phyloP scores from a whole-genome alignment of 1,140 invertebrate species.

The Camponotus vicinus region DNA sequence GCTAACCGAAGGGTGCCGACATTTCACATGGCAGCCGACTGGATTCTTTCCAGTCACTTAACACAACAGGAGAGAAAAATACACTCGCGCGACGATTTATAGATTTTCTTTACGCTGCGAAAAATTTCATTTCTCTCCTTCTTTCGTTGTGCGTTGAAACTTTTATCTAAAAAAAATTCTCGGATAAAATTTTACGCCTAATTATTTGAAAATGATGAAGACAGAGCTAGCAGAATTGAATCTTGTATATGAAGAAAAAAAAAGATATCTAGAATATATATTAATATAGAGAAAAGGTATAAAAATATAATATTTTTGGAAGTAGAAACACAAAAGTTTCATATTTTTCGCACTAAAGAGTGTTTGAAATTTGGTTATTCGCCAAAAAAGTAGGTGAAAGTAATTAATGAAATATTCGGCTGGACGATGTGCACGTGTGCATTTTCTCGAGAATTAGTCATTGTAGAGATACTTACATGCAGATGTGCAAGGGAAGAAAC shows the following conservation, averaged over 20 bases:
- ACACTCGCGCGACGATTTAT: conserved; percentile 51
- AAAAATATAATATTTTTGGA: background rate
- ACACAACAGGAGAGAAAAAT: conserved; percentile 44
- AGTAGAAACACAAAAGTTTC: background rate
- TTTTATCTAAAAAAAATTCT: background rate
- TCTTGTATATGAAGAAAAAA: background rate
- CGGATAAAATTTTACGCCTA: conserved; percentile 5
- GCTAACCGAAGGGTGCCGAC: conserved; percentile 23
- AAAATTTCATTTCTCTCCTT: conserved; percentile 40
- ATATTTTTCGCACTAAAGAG: background rate
- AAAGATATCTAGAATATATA: background rate
- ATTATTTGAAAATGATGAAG: conserved; percentile 32
- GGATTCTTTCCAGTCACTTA: conserved; percentile 60
- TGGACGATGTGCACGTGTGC: background rate
- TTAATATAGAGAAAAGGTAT: background rate
- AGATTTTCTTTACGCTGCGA: conserved; percentile 38
- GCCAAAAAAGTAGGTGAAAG: background rate
- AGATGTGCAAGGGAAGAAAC: background rate
- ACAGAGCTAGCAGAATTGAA: background rate
- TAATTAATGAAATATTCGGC: conserved; percentile 7
- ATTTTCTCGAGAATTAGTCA: conserved; percentile 34
- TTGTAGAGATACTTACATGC: background rate
- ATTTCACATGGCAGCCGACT: conserved; percentile 51
- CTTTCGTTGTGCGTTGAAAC: background rate
- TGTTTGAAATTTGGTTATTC: background rate